Evolutionary conservation across 2,797 vertebrate species (phyloP).

Genomic region (Fistularia tabacaria): DNA sequence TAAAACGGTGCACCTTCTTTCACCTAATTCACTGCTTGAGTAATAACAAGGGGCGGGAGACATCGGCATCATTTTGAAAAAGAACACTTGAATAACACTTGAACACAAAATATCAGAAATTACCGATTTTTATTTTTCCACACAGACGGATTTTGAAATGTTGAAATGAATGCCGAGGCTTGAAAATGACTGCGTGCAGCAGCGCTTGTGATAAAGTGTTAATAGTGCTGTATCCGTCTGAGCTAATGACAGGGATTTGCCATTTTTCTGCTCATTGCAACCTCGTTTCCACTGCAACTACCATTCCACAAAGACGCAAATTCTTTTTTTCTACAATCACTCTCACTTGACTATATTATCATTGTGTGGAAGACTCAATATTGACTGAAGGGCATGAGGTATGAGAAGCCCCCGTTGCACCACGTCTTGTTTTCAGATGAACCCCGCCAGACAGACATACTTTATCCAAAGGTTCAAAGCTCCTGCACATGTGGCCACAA

Average conservation of each 20-base stretch:
- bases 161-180: not conserved
- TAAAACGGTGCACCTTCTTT: conserved; percentile 3
- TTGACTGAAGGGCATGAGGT: conserved; percentile 17
- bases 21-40: not conserved
- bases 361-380: conserved; percentile 3
- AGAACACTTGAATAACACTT: not conserved
- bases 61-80: not conserved
- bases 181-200: not conserved
- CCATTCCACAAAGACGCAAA: too few relatives aligned
- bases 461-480: conserved; percentile 72
- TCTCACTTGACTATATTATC: too few relatives aligned
- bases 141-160: not conserved
- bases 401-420: conserved; percentile 17
- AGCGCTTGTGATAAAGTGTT: too few relatives aligned
- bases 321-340: too few relatives aligned
- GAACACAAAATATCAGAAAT: not conserved
- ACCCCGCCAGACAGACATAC: conserved; percentile 60
- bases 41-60: too few relatives aligned
- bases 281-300: too few relatives aligned
- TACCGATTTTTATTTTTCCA: not conserved
- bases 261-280: too few relatives aligned
- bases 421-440: conserved; percentile 41
- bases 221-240: too few relatives aligned
- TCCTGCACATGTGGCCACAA: conserved; percentile 71
- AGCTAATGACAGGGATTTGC: too few relatives aligned